Conservation (phyloP, 2,888 invertebrate genomes). For the Lepidocyrtoides sp. region DNA sequence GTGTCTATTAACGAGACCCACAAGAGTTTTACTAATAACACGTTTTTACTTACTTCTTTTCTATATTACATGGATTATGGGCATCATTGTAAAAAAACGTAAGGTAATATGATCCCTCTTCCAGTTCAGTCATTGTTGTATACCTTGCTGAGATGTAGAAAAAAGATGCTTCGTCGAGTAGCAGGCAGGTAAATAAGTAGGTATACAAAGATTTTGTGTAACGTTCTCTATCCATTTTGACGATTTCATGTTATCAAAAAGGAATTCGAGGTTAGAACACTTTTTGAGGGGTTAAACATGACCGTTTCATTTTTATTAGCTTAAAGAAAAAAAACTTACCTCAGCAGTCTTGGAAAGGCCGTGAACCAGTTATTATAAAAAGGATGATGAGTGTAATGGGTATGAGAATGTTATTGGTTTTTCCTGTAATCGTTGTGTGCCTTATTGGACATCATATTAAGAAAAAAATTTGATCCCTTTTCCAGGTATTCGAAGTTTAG, state of each 20-base stretch:
- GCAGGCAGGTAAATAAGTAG: background rate
- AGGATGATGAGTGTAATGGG: background rate
- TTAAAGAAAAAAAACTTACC: constrained; percentile 26
- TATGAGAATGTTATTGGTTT: background rate
- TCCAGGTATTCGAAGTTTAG: background rate
- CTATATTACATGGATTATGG: background rate
- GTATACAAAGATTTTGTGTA: background rate
- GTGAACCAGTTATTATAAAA: background rate
- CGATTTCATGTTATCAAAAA: constrained; percentile 34
- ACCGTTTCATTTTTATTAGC: constrained; percentile 52
- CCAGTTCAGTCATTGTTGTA: background rate
- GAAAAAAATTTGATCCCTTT: background rate
- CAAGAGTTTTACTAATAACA: constrained; percentile 28
- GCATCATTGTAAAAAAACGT: background rate
- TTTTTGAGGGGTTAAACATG: constrained; percentile 5
- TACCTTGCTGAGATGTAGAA: background rate
- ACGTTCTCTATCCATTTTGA: background rate
- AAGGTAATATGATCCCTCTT: background rate
- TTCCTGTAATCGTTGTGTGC: background rate
- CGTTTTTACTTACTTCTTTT: background rate
- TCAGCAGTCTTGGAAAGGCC: constrained; percentile 48
- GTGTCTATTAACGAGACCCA: constrained; percentile 59
- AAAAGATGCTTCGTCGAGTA: background rate
- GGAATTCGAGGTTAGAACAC: constrained; percentile 49
- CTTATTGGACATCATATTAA: background rate